Conservation (phyloP, 2,113 vertebrate genomes). For the Sinosuthora webbiana region DNA sequence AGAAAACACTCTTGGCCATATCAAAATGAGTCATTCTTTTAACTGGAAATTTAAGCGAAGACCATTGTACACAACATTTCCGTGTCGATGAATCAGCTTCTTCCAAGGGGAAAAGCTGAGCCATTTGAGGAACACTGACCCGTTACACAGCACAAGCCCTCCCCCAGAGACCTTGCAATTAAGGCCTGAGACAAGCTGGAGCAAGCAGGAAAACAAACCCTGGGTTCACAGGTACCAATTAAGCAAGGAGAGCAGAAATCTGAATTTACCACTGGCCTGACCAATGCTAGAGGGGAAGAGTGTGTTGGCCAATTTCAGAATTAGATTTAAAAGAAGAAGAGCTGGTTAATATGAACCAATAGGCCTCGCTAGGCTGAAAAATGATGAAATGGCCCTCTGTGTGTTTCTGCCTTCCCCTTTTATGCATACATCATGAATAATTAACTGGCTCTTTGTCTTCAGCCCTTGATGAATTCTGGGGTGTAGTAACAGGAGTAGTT, state of each 20-base stretch:
- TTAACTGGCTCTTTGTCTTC: slow-evolving; percentile 19
- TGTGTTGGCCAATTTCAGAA: slow-evolving; percentile 6
- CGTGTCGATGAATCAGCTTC: background rate
- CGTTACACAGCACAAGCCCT: background rate
- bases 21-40: background rate
- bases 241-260: slow-evolving; percentile 13
- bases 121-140: background rate
- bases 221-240: background rate
- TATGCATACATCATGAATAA: slow-evolving; percentile 11
- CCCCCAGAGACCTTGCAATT: background rate
- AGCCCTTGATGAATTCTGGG: background rate
- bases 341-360: background rate
- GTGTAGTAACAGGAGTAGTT: slow-evolving; percentile 1
- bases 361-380: background rate
- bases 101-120: background rate
- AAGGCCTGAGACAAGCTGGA: slow-evolving; percentile 4
- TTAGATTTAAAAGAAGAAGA: slow-evolving; percentile 2
- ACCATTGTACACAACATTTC: background rate
- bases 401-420: background rate
- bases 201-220: slow-evolving; percentile 18
- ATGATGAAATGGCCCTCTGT: background rate
- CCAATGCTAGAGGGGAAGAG: background rate
- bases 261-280: background rate
- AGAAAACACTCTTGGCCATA: background rate
- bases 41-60: background rate